Percentiles rank a stretch among this genome's conserved stretches.
Conservation (phyloP, 1,140 invertebrate genomes). For the Drosophila willistoni region DNA sequence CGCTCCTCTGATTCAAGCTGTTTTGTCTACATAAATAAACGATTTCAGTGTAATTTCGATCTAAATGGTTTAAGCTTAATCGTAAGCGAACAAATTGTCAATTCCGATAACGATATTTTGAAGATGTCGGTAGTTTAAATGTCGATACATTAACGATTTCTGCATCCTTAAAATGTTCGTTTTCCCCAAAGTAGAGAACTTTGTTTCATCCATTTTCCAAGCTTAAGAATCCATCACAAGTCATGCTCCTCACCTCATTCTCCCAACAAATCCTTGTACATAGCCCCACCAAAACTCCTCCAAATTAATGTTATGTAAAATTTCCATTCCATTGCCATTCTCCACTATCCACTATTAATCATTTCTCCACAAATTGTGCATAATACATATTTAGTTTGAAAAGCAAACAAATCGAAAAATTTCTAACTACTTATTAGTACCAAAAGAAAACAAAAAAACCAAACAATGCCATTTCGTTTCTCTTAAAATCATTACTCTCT, state of each 20-base stretch:
- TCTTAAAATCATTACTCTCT: slow-evolving; percentile 79
- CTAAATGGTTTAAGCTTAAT: too few species aligned
- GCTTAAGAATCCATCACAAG: not conserved
- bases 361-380: slow-evolving; percentile 15
- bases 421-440: slow-evolving; percentile 34
- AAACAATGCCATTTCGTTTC: slow-evolving; percentile 63
- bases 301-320: not conserved
- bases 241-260: not conserved
- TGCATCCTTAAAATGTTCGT: not conserved
- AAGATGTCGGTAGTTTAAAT: not conserved
- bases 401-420: slow-evolving; percentile 6
- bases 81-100: too few species aligned
- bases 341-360: not conserved
- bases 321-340: not conserved
- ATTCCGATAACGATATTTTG: too few species aligned
- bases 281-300: not conserved
- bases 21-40: too few species aligned
- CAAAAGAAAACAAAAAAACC: slow-evolving; percentile 29
- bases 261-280: not conserved
- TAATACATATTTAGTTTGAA: slow-evolving; percentile 26
- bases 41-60: too few species aligned
- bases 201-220: not conserved
- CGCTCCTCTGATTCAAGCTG: too few species aligned
- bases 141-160: not conserved
- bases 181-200: not conserved